These are phyloP conservation scores for Epinotia bilunana DNA, from an alignment of 2,888 invertebrate species.

Conservation along the genomic window DNA sequence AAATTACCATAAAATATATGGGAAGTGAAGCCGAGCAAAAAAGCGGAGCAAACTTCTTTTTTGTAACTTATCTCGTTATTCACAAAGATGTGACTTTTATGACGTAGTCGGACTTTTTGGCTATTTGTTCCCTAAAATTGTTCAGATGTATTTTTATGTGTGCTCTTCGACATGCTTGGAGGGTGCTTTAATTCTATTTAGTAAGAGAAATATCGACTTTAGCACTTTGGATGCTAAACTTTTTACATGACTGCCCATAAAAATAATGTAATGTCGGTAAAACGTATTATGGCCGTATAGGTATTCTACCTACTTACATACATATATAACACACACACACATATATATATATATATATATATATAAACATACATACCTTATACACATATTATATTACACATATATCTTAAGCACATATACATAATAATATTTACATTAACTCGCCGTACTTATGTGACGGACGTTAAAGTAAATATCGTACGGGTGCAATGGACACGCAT, in stretches of 20 bases:
- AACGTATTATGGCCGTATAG: conserved; percentile 1
- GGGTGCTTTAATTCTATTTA: conserved; percentile 42
- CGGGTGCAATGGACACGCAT: no score
- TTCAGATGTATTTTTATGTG: conserved; percentile 62
- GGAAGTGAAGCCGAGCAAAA: conserved; percentile 69
- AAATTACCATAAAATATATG: conserved; percentile 77
- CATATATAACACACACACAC: no score
- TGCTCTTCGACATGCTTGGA: conserved; percentile 52
- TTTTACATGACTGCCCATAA: conserved; percentile 13
- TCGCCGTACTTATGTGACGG: no score
- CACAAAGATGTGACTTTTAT: conserved; percentile 80
- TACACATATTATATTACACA: no score
- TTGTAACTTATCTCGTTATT: conserved; percentile 78
- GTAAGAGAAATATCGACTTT: conserved; percentile 16
- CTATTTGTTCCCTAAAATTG: conserved; percentile 73
- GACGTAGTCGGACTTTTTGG: conserved; percentile 71
- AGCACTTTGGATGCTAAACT: conserved; percentile 18
- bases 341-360: no score
- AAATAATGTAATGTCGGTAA: conserved; percentile 6
- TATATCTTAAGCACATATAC: no score
- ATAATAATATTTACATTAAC: no score
- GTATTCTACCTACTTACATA: no score
- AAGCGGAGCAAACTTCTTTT: conserved; percentile 69
- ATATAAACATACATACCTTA: no score
- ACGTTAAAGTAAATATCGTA: no score